Evolutionary conservation across 2,888 invertebrate species (phyloP).

Genomic region (Drosophila lacicola): DNA sequence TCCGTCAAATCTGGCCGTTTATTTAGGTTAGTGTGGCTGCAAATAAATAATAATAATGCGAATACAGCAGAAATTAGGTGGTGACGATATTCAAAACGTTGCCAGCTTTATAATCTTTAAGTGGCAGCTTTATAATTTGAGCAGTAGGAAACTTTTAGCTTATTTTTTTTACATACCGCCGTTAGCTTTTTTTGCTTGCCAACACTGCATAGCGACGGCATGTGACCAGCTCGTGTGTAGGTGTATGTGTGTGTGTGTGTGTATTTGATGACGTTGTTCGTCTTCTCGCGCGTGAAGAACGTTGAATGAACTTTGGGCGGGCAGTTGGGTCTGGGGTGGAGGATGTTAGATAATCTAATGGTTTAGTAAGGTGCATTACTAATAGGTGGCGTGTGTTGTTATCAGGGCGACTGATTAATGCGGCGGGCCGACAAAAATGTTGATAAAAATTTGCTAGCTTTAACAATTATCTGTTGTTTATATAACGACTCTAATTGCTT

Average conservation of each 20-base stretch:
- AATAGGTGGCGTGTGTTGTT: conserved; percentile 29
- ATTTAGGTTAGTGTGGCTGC: background rate
- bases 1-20: background rate
- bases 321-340: conserved; percentile 3
- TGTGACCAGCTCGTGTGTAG: conserved; percentile 57
- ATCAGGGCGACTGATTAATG: conserved; percentile 34
- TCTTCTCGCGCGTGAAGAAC: conserved; percentile 24
- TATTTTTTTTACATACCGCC: conserved; percentile 1
- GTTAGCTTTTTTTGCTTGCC: background rate
- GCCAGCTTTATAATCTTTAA: no score
- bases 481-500: conserved; percentile 47
- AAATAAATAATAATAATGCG: no score
- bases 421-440: conserved; percentile 6
- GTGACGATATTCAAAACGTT: no score
- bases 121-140: no score
- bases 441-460: conserved; percentile 27
- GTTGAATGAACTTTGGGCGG: conserved; percentile 43
- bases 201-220: conserved; percentile 40
- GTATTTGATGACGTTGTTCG: conserved; percentile 65
- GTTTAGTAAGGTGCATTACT: conserved; percentile 30
- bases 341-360: conserved; percentile 59
- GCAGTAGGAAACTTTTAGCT: background rate
- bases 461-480: conserved; percentile 48
- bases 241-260: conserved; percentile 13
- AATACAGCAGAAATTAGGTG: no score